Evolutionary conservation across 2,113 vertebrate genomes (phyloP), one percentile per base, ranked within the genome.

Genomic region (Nesoenas mayeri): DNA sequence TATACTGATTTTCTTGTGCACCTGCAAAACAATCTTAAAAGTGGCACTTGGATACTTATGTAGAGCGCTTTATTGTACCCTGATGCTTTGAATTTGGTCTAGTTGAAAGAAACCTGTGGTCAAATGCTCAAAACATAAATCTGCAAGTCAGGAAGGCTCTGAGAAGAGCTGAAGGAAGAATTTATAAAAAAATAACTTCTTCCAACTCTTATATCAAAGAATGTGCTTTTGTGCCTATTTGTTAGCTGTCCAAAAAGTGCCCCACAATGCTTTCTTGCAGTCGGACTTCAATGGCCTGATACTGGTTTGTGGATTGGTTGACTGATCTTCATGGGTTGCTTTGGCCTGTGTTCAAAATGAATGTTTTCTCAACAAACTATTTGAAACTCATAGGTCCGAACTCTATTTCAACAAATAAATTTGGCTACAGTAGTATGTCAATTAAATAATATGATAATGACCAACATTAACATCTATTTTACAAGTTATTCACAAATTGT

Each of bases 401-500:
- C 2, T 61, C 8, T 73, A 44, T 74, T 78, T 89, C 20, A 42
- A 19, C 17, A 67, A 12, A 67, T 64, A 48, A 48, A 69, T 24
- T 31, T 10, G 6, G 6, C 15, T 53, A 11, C 0, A 1, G 6
- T 57, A 8, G 24, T 58, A 48, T 21, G 7, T 58, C 36, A n/a
- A 58, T 77, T 47, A 87, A 73, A 3, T 10, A 64, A 81, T 75
- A 34, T 67, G 26, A 48, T 56, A 10, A 42, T 3, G 7, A 24
- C 5, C 48, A 85, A 26, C 3, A 65, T 47, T 56, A 75, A 58
- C 47, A 17, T 10, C 3, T 31, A 31, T 77, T 88, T 75, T 47
- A 75, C 32, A 79, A 72, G 6, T 7, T 38, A 50, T 20, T 71
- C 28, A 77, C 3, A 79, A 72, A 9, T 28, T 75, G 6, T 4